These are phyloP conservation scores for Onychostruthus taczanowskii DNA, from an alignment of 2,113 vertebrate species.

Conservation along the genomic window DNA sequence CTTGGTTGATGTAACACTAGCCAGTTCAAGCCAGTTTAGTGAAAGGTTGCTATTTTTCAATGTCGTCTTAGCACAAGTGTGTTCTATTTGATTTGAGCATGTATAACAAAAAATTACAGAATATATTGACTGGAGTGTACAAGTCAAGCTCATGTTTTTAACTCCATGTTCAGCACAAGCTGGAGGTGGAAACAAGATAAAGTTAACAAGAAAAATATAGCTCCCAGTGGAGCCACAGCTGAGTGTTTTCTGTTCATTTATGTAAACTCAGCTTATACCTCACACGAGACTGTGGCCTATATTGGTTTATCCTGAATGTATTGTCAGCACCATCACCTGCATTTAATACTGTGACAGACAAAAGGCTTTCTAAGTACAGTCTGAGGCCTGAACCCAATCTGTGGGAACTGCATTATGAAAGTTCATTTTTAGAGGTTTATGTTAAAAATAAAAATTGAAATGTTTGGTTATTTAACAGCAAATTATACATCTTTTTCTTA, in stretches of 20 bases:
- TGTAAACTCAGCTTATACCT: not conserved
- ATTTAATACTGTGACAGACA: not conserved
- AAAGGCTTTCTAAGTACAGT: not conserved
- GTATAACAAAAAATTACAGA: not conserved
- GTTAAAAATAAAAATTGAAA: not conserved
- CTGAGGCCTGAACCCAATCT: not conserved
- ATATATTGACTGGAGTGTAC: not conserved
- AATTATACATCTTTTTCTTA: not conserved
- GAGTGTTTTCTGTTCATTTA: not conserved
- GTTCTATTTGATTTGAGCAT: not conserved
- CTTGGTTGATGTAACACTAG: not conserved
- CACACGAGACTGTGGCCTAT: not conserved
- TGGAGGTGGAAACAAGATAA: not conserved
- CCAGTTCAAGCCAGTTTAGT: not conserved
- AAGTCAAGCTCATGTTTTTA: not conserved
- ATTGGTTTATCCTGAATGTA: not conserved
- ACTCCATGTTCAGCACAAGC: not conserved
- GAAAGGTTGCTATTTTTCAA: not conserved
- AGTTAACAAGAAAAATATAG: not conserved
- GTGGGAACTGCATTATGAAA: not conserved
- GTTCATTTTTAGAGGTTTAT: not conserved
- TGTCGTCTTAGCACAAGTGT: not conserved
- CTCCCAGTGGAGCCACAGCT: not conserved
- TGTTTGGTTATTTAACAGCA: not conserved
- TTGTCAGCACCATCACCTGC: not conserved